Base-by-base conservation (phyloP, 2,888 invertebrate species). In the Thecophora atra region DNA sequence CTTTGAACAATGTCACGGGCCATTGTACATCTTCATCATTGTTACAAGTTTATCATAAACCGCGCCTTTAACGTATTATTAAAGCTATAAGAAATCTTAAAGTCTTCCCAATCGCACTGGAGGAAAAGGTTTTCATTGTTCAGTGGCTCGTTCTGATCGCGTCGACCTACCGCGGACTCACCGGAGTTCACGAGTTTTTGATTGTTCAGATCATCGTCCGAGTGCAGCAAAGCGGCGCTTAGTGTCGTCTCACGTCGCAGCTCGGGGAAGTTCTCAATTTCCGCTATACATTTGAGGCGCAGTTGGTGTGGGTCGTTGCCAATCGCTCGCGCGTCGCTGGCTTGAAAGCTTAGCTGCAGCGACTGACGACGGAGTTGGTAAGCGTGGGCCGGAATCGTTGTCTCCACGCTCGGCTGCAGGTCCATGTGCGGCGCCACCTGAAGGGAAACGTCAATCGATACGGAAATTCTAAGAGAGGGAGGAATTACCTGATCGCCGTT, bases 151-250 rank as follows among this genome's bases (percentile, higher is more conserved):
- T 37, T 11, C 37, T 37, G 37, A 37, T 37, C 37, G 7, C 37
- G 11, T 11, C 37, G 11, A 37, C 37, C 47, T n/a, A 6, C n/a
- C 47, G 47, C 24, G 3, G 26, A 77, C 80, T 78, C 74, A 85
- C 86, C 82, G 68, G 85, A 82, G 76, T 84, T 85, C 65, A 84
- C 81, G 42, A 82, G 77, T 77, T 84, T 84, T 73, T 85, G 85
- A 76, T 85, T 85, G 71, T 79, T 82, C 70, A 82, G 78, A 71
- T 81, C 81, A 6, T 81, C 62, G 24, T 84, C 83, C 73, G 83
- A 81, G 6, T 81, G 81, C 62, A 81, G 76, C 42, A 85, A 78
- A 47, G 79, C 75, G 44, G 84, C 83, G 30, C 77, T 81, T 70
- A 81, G 72, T 3, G 74, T 78, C 17, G 80, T 79, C 74, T 85